Evolutionary conservation across 1,140 invertebrate genomes (phyloP).

Genomic region (Drosophila arawakana): DNA sequence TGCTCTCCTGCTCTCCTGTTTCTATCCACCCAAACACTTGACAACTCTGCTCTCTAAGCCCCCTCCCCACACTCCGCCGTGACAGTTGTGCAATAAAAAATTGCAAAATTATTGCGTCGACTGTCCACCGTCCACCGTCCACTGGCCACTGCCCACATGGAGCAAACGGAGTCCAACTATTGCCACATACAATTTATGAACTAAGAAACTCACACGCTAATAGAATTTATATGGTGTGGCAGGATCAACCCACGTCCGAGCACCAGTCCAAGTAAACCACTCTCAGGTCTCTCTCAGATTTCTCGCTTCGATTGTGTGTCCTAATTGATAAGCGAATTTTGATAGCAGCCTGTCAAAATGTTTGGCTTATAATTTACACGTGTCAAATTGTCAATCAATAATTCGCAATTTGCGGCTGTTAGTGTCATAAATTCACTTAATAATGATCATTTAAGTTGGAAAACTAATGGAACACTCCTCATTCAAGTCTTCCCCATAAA

Average conservation of each 20-base stretch:
- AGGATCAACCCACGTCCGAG: constrained; percentile 39
- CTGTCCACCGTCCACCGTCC: constrained; percentile 22
- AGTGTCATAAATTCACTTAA: constrained; percentile 4
- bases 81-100: constrained; percentile 70
- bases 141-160: constrained; percentile 55
- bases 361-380: constrained; percentile 77
- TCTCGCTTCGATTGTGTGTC: constrained; percentile 8
- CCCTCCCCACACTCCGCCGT: neutral
- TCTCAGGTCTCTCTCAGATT: neutral
- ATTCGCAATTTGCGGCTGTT: constrained; percentile 47
- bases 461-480: neutral
- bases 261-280: neutral
- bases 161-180: constrained; percentile 16
- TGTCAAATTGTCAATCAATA: constrained; percentile 77
- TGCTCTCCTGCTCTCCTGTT: neutral
- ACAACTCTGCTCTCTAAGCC: constrained; percentile 24
- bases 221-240: constrained; percentile 59
- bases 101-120: constrained; percentile 62
- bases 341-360: constrained; percentile 76
- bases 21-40: constrained; percentile 43
- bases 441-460: constrained; percentile 2
- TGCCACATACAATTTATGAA: constrained; percentile 70
- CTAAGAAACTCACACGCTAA: constrained; percentile 65
- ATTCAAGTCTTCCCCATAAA: too few relatives aligned
- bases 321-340: constrained; percentile 70